Evolutionary conservation across 2,797 vertebrate species (phyloP).

Genomic region (Pipistrellus kuhlii): DNA sequence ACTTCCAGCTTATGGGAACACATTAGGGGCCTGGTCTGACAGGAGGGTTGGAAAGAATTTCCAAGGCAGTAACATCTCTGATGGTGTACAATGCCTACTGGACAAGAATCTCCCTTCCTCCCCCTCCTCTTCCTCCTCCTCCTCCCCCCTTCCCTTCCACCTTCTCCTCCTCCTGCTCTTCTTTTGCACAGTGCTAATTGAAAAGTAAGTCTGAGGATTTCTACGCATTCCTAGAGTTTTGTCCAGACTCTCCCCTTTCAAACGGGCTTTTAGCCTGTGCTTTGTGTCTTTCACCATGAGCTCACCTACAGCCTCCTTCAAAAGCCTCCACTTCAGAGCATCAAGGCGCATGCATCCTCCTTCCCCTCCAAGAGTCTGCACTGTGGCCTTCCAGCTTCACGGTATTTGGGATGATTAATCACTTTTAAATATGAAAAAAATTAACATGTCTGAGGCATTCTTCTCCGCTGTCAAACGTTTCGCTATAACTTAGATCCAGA

Average conservation of each 20-base stretch:
- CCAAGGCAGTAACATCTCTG: not conserved
- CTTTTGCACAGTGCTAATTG: not conserved
- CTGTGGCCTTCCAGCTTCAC: not conserved
- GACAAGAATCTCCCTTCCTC: not conserved
- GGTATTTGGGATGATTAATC: conserved; percentile 75
- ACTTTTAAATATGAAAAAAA: conserved; percentile 80
- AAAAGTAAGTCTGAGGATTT: conserved; percentile 33
- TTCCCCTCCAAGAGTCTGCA: conserved; percentile 13
- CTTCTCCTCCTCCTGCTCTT: not conserved
- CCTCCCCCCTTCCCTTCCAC: not conserved
- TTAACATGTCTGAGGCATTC: conserved; percentile 73
- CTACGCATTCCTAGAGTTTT: conserved; percentile 18
- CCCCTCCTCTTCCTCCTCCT: not conserved
- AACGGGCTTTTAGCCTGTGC: not conserved
- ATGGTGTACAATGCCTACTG: not conserved
- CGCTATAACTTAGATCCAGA: conserved; percentile 60
- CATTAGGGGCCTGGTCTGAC: not conserved
- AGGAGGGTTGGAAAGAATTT: not conserved
- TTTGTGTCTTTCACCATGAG: conserved; percentile 28
- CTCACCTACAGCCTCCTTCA: conserved; percentile 39
- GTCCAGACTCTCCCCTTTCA: conserved; percentile 5
- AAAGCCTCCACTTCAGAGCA: not conserved
- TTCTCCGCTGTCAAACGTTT: conserved; percentile 65
- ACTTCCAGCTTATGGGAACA: not conserved
- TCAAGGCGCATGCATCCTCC: not conserved